Evolutionary conservation across 2,797 vertebrate genomes (phyloP).

Genomic region (Leptatherina wallacei): DNA sequence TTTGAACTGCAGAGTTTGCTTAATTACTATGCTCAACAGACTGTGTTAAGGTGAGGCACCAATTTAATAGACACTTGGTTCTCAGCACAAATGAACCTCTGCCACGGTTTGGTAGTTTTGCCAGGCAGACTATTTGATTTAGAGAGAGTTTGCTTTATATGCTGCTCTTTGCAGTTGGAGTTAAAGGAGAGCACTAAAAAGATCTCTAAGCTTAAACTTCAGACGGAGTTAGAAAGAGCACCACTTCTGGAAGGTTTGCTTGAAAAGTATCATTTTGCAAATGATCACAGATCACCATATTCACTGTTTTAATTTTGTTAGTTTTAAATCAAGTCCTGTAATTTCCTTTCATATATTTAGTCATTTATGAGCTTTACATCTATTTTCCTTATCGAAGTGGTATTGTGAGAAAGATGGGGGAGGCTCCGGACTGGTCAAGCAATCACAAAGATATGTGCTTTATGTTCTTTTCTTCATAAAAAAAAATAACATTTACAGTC

Average conservation of each 20-base stretch:
- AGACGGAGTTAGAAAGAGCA: constrained; percentile 29
- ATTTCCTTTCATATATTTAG: constrained; percentile 9
- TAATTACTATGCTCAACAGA: constrained; percentile 82
- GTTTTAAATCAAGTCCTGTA: rapidly evolving
- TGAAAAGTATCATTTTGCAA: constrained; percentile 14
- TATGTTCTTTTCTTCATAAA: constrained; percentile 1
- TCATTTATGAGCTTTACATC: not conserved
- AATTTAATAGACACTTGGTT: constrained; percentile 78
- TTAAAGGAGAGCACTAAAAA: constrained; percentile 53
- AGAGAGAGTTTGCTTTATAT: constrained; percentile 70
- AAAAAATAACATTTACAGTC: constrained; percentile 1
- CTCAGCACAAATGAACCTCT: constrained; percentile 76
- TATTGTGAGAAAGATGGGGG: no score
- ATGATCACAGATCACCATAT: constrained; percentile 16
- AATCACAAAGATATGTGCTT: not conserved
- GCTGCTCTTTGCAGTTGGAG: constrained; percentile 46
- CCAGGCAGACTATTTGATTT: constrained; percentile 75
- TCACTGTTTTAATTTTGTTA: not conserved
- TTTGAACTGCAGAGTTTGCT: constrained; percentile 79
- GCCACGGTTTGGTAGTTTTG: constrained; percentile 75
- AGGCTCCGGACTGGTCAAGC: not conserved
- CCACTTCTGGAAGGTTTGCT: constrained; percentile 14
- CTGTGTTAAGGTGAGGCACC: constrained; percentile 80
- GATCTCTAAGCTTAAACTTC: constrained; percentile 27
- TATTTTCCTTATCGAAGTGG: not conserved